These are phyloP conservation scores for Mohoua ochrocephala DNA, from an alignment of 2,113 vertebrate genomes.

Conservation along the genomic window DNA sequence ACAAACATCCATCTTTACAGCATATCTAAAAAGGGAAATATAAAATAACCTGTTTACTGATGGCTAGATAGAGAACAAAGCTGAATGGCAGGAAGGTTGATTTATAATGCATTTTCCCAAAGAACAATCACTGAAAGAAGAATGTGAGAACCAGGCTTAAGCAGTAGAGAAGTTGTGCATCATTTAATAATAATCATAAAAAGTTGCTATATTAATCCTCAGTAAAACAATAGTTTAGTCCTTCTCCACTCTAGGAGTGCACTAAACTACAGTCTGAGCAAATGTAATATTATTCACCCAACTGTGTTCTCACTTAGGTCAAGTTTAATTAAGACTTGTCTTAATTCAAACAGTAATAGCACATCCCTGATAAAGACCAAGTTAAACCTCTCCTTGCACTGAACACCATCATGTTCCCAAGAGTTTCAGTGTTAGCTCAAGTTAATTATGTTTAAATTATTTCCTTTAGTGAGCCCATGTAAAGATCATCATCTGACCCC, in stretches of 20 bases:
- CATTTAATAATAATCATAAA: background rate
- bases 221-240: background rate
- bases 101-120: background rate
- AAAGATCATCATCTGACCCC: background rate
- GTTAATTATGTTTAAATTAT: slow-evolving; percentile 20
- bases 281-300: background rate
- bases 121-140: background rate
- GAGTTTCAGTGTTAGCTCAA: background rate
- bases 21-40: background rate
- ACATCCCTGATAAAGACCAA: background rate
- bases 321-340: slow-evolving; percentile 2
- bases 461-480: background rate
- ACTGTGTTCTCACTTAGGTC: background rate
- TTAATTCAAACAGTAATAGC: slow-evolving; percentile 2
- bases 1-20: background rate
- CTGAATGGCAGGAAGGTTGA: background rate
- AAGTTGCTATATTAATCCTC: background rate
- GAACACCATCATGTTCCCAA: background rate
- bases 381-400: background rate
- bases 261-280: background rate
- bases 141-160: background rate
- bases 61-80: background rate
- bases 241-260: background rate
- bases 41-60: background rate
- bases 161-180: background rate